Conservation (phyloP, 2,888 invertebrate species). For the Erynnis tages region DNA sequence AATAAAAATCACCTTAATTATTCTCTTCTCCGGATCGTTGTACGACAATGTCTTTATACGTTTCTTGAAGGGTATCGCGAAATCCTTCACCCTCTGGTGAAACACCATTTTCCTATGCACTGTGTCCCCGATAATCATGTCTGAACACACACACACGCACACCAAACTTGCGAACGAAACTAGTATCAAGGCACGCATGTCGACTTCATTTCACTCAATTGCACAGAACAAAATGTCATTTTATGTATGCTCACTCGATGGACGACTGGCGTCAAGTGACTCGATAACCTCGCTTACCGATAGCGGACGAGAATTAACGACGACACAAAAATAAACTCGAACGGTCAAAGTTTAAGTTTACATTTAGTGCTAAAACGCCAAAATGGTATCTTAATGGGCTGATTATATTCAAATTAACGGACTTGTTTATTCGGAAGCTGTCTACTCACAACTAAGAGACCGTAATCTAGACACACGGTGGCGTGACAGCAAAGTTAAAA, state of each 20-base stretch:
- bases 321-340: slow-evolving; percentile 22
- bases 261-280: slow-evolving; percentile 42
- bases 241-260: slow-evolving; percentile 34
- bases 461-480: too few relatives aligned
- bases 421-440: slow-evolving; percentile 21
- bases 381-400: slow-evolving; percentile 15
- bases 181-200: slow-evolving; percentile 60
- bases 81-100: slow-evolving; percentile 72
- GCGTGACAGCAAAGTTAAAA: too few relatives aligned
- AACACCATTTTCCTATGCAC: slow-evolving; percentile 76
- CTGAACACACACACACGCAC: slow-evolving; percentile 54
- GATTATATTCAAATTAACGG: slow-evolving; percentile 22
- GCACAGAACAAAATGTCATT: slow-evolving; percentile 33
- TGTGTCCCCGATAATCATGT: slow-evolving; percentile 73
- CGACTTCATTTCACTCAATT: slow-evolving; percentile 42
- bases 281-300: slow-evolving; percentile 55
- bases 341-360: slow-evolving; percentile 16
- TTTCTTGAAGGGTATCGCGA: slow-evolving; percentile 74
- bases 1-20: slow-evolving; percentile 57
- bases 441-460: background rate
- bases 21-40: slow-evolving; percentile 64
- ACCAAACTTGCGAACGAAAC: slow-evolving; percentile 45
- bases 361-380: slow-evolving; percentile 24
- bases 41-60: slow-evolving; percentile 63
- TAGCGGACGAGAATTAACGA: slow-evolving; percentile 35